These are phyloP conservation scores for Babyrousa celebensis DNA, from an alignment of 2,797 vertebrate species.

Conservation along the genomic window DNA sequence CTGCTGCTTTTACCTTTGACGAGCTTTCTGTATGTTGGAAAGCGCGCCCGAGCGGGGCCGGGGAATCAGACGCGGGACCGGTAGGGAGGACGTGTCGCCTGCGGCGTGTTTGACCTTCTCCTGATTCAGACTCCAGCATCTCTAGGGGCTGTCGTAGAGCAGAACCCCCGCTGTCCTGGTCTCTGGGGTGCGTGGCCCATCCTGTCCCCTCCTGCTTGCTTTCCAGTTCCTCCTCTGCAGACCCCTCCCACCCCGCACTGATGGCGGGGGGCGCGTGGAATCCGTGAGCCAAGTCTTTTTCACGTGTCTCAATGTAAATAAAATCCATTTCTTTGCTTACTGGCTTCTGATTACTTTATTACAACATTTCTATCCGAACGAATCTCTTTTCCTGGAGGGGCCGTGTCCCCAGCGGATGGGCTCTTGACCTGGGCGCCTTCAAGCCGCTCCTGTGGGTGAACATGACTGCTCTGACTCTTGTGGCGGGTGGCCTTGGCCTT, in stretches of 20 bases:
- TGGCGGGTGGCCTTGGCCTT: background rate
- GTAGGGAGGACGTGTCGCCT: background rate
- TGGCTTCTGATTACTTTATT: conserved; percentile 6
- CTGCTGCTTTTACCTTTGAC: background rate
- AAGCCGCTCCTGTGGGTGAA: background rate
- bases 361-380: background rate
- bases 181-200: no score
- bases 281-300: background rate
- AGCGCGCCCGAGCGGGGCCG: background rate
- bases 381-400: background rate
- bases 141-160: background rate
- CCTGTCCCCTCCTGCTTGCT: background rate
- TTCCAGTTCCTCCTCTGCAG: background rate
- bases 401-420: background rate
- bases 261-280: background rate
- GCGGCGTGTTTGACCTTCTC: background rate
- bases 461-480: background rate
- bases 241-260: no score
- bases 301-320: conserved; percentile 1
- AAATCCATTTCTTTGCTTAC: background rate
- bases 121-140: background rate
- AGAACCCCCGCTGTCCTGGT: background rate
- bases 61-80: background rate
- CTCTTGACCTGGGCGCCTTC: background rate
- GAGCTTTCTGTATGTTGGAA: background rate